Evolutionary conservation across 2,113 vertebrate genomes (phyloP).

Genomic region (Noctilio leporinus): DNA sequence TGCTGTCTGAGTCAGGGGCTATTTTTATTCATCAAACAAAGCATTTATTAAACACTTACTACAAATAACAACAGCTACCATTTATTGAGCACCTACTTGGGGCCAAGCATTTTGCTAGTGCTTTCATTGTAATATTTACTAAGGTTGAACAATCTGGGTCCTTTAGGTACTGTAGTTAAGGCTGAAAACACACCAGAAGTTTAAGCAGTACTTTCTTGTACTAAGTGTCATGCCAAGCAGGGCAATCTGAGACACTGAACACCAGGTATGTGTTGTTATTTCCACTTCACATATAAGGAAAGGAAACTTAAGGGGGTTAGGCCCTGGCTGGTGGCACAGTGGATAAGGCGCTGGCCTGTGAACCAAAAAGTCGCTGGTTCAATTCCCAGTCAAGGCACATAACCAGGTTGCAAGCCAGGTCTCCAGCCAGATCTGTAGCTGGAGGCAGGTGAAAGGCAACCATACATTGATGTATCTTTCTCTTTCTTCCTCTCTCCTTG

Average conservation of each 20-base stretch:
- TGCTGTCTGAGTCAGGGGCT: not conserved
- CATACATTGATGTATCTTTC: too few species aligned
- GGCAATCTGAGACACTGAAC: not conserved
- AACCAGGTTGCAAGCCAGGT: too few species aligned
- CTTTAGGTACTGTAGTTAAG: not conserved
- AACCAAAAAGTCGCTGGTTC: too few species aligned
- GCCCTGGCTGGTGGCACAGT: too few species aligned
- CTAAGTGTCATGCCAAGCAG: not conserved
- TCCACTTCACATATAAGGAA: not conserved
- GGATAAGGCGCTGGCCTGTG: too few species aligned
- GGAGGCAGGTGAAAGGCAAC: too few species aligned
- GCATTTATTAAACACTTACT: conserved; percentile 7
- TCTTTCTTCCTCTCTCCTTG: too few species aligned
- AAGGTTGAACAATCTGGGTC: not conserved
- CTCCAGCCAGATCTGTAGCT: too few species aligned
- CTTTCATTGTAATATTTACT: not conserved
- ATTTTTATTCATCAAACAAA: not conserved
- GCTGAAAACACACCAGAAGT: not conserved
- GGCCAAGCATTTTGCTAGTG: not conserved
- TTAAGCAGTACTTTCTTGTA: not conserved
- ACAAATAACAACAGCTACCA: not conserved
- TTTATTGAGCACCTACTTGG: not conserved
- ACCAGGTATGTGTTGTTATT: not conserved
- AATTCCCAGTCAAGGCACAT: too few species aligned
- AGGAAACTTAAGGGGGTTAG: not conserved